Evolutionary conservation across 1,140 invertebrate species (phyloP).

Genomic region (Chrysomallon squamiferum): DNA sequence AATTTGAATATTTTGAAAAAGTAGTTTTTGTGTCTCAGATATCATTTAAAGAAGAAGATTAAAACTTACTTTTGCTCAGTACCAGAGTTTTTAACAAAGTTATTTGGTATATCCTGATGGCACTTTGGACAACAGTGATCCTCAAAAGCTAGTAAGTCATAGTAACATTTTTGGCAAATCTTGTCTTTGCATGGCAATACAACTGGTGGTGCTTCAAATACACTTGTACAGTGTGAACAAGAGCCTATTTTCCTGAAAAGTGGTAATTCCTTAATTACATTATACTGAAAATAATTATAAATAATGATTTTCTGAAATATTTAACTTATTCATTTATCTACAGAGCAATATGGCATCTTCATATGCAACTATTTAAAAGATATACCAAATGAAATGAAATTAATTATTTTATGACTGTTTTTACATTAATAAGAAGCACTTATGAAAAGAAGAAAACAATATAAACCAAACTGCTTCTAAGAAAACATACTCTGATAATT

Average conservation of each 20-base stretch:
- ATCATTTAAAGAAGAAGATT: too few species aligned
- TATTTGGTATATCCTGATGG: conserved; percentile 15
- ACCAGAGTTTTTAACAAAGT: conserved; percentile 14
- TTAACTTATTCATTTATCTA: background rate
- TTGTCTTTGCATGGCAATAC: conserved; percentile 28
- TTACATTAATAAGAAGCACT: background rate
- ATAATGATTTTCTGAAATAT: background rate
- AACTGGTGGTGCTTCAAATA: conserved; percentile 25
- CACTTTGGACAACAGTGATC: conserved; percentile 23
- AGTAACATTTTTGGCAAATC: conserved; percentile 29
- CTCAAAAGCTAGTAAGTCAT: conserved; percentile 11
- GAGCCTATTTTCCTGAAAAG: conserved; percentile 21
- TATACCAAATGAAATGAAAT: too few species aligned
- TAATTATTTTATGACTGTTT: background rate
- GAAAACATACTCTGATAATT: conserved; percentile 31
- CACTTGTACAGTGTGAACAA: conserved; percentile 25
- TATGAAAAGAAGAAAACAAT: background rate
- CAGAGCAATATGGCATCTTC: too few species aligned
- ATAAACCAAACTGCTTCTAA: background rate
- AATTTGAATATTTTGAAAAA: too few species aligned
- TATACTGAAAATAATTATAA: background rate
- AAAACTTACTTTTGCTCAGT: background rate
- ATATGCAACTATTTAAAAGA: too few species aligned
- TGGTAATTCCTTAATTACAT: too few species aligned
- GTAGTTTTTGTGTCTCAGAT: too few species aligned